phyloP scores from a whole-genome alignment of 2,797 vertebrate species.

The Sphenopsis melanotis region DNA sequence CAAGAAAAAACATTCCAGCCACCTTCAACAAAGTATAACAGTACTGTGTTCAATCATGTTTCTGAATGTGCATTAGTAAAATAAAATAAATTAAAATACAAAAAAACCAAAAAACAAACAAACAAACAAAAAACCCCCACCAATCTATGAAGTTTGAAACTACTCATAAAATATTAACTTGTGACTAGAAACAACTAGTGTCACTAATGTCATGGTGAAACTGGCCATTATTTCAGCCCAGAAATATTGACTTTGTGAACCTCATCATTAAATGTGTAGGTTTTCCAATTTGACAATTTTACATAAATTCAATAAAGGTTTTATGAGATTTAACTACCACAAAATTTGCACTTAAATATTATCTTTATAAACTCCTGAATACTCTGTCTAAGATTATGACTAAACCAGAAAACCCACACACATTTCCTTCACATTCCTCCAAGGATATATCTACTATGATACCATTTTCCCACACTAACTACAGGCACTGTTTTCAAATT shows the following conservation, averaged over 20 bases:
- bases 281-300: neutral
- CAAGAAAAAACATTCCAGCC: neutral
- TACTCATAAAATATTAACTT: neutral
- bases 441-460: neutral
- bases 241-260: neutral
- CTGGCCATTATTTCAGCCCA: neutral
- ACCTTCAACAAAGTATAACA: neutral
- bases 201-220: neutral
- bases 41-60: neutral
- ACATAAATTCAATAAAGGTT: neutral
- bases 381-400: neutral
- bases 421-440: neutral
- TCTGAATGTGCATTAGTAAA: neutral
- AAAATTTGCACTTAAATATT: neutral
- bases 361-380: neutral
- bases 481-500: neutral
- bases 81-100: rapidly evolving
- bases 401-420: neutral
- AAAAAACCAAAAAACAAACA: neutral
- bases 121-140: neutral
- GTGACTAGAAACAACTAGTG: neutral
- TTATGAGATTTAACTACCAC: neutral
- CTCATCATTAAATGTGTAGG: neutral
- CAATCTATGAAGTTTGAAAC: neutral
- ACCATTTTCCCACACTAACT: neutral